Conservation (phyloP, 2,113 vertebrate species). For the Nibea coibor region DNA sequence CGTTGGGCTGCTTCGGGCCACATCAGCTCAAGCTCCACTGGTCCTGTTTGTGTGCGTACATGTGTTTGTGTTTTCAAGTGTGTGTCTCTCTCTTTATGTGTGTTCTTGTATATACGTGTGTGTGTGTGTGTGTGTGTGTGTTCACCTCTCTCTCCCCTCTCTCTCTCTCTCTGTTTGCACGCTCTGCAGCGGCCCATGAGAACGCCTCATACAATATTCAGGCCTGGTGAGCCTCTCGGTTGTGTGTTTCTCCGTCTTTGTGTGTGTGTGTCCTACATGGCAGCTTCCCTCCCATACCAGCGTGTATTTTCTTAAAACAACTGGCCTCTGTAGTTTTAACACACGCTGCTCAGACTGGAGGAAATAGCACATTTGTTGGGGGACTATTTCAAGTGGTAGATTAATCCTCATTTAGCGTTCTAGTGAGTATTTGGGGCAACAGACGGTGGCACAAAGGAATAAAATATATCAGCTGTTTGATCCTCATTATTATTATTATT, state of each 20-base stretch:
- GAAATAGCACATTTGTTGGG: too few species aligned
- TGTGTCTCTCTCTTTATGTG: conserved; percentile 50
- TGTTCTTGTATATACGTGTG: conserved; percentile 28
- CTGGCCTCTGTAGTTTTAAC: too few species aligned
- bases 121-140: conserved; percentile 9
- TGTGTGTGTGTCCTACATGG: conserved; percentile 57
- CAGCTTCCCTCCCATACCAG: conserved; percentile 33
- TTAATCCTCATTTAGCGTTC: too few species aligned
- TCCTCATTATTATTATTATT: too few species aligned
- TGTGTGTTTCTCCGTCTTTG: conserved; percentile 47
- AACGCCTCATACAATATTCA: conserved; percentile 82
- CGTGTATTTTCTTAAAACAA: conserved; percentile 10
- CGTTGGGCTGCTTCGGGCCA: conserved; percentile 74
- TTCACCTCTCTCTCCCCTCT: conserved; percentile 44
- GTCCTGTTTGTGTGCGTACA: conserved; percentile 72
- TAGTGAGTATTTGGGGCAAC: too few species aligned
- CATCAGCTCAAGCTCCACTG: conserved; percentile 81
- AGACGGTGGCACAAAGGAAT: too few species aligned
- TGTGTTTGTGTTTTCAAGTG: conserved; percentile 76
- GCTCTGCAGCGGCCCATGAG: conserved; percentile 76
- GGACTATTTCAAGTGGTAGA: too few species aligned
- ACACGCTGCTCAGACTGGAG: too few species aligned
- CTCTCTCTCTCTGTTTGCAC: conserved; percentile 51
- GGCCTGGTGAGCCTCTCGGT: conserved; percentile 66
- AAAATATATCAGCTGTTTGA: too few species aligned